Evolutionary conservation across 1,140 invertebrate genomes (phyloP), one percentile per base, ranked within the genome.

Genomic region (Leptopilina clavipes): DNA sequence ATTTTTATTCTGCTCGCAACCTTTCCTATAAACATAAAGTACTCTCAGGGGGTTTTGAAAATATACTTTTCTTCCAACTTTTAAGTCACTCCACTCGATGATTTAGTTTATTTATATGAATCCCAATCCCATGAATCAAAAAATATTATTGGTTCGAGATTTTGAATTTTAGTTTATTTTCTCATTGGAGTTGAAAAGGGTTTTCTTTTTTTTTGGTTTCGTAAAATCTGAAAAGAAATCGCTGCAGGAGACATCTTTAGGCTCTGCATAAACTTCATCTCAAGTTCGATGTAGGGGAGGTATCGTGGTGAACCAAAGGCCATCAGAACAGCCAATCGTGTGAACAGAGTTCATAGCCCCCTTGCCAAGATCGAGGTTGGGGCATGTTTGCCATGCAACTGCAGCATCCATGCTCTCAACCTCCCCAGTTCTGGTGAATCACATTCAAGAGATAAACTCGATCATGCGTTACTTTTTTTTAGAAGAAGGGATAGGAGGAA

Each of bases 241-340:
- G 25, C 59, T 31, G 59, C 59, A 65, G 59, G 59, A 65, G 59
- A 65, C 59, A n/a, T 25, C 59, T 22, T 31, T 12, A 59, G 19
- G 12, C 19, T 65, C 59, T 31, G 3, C 22, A 65, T 65, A 65
- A 65, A 65, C 19, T 59, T 59, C 54, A 59, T 14, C 22, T 31
- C 59, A 65, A 65, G 59, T 31, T 25, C 11, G 14, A 19, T 1
- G 59, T 31, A 14, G 59, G 59, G 59, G 17, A 8, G 52, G 22
- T 7, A 65, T 25, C 25, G 19, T 65, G 25, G 56, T 59, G 56
- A 59, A 59, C 56, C 59, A 31, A 65, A 65, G 59, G 25, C 22
- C 59, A 65, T 31, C 59, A 65, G 59, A 31, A 31, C 59, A 65
- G 59, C 59, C 59, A 65, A 65, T 65, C 59, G 22, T 14, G 59